These are phyloP conservation scores for Polyodon spathula DNA, from an alignment of 2,113 vertebrate species.

Conservation along the genomic window DNA sequence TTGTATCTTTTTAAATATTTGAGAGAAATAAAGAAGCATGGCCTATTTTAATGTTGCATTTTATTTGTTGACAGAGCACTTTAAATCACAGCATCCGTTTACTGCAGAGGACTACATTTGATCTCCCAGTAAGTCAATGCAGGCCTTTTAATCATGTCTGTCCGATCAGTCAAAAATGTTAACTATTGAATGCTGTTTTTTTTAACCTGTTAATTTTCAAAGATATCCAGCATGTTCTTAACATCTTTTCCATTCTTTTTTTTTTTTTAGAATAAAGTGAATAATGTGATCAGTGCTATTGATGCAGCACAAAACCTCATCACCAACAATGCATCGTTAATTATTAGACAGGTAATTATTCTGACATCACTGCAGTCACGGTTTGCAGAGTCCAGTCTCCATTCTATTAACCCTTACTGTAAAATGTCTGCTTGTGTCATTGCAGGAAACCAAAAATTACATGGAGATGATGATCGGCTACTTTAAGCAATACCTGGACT, in stretches of 20 bases:
- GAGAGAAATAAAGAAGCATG: too few relatives aligned
- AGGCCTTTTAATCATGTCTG: too few relatives aligned
- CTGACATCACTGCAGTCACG: too few relatives aligned
- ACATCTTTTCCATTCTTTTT: too few relatives aligned
- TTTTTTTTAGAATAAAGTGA: constrained; percentile 65
- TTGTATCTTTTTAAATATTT: too few relatives aligned
- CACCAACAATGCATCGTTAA: constrained; percentile 56
- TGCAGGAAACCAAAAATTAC: constrained; percentile 74
- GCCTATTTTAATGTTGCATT: not conserved
- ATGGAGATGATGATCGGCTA: constrained; percentile 62
- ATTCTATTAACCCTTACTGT: too few relatives aligned
- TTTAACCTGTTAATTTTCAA: too few relatives aligned
- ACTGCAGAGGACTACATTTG: constrained; percentile 60
- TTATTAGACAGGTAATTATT: constrained; percentile 67
- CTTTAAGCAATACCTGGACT: constrained; percentile 76
- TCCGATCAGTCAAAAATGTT: too few relatives aligned
- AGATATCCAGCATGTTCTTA: too few relatives aligned
- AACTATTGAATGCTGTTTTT: too few relatives aligned
- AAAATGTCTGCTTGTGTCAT: constrained; percentile 1
- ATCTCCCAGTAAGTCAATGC: constrained; percentile 62
- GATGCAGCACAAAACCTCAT: constrained; percentile 74
- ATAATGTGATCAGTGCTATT: constrained; percentile 51
- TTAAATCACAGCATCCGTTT: constrained; percentile 67
- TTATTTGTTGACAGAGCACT: constrained; percentile 51
- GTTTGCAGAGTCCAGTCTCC: too few relatives aligned